phyloP scores from a whole-genome alignment of 2,113 vertebrate species.

The Athene cunicularia region DNA sequence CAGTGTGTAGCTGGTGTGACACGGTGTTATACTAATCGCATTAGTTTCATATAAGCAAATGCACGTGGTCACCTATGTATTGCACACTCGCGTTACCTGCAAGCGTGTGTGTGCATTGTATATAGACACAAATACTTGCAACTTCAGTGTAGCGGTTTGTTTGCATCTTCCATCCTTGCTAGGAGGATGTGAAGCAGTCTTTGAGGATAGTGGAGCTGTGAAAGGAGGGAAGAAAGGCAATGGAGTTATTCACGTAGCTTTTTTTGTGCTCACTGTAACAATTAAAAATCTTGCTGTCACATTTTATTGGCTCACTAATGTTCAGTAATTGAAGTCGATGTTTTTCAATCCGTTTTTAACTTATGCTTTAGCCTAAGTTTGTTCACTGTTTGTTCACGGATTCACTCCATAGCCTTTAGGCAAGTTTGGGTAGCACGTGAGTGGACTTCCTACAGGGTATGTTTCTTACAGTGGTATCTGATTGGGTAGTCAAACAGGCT shows the following conservation, averaged over 20 bases:
- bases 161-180: background rate
- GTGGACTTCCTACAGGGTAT: background rate
- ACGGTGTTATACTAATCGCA: background rate
- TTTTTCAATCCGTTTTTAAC: background rate
- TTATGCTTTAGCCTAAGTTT: background rate
- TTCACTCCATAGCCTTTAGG: background rate
- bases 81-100: background rate
- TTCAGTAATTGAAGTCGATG: background rate
- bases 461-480: background rate
- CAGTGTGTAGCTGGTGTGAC: background rate
- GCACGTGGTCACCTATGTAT: fast-evolving
- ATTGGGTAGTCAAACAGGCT: background rate
- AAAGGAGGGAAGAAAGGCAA: background rate
- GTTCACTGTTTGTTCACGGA: background rate
- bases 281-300: background rate
- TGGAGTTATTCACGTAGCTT: background rate
- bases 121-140: background rate
- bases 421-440: background rate
- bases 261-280: background rate
- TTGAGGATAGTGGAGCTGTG: background rate
- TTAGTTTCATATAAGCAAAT: background rate
- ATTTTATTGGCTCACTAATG: background rate
- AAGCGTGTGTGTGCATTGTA: background rate
- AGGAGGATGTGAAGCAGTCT: background rate
- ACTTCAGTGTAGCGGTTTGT: background rate